phyloP scores from a whole-genome alignment of 30 jellyfish, hydroid and myxozoan genomes.

The Nemopilema nomurai region DNA sequence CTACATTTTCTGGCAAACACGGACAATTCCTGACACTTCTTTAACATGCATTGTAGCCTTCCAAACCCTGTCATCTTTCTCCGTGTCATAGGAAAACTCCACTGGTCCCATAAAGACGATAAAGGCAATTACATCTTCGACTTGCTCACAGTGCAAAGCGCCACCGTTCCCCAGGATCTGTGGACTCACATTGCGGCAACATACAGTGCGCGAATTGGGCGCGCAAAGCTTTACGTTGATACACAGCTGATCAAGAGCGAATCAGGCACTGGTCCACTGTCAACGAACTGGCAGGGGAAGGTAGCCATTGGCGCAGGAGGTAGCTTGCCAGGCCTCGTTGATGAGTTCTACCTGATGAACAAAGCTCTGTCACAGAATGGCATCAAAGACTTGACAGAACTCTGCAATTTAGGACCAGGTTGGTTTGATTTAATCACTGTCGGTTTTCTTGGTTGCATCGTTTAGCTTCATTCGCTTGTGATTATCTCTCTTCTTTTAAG shows the following conservation, averaged over 20 bases:
- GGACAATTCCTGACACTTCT: too few relatives aligned
- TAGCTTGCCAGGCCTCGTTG: conserved; percentile 91
- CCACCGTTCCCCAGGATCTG: conserved; percentile 93
- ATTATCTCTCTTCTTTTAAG: too few relatives aligned
- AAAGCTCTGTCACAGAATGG: conserved; percentile 83
- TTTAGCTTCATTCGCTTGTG: too few relatives aligned
- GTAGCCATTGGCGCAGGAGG: conserved; percentile 96
- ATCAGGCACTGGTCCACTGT: conserved; percentile 85
- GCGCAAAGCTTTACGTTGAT: conserved; percentile 84
- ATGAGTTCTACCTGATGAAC: conserved; percentile 84
- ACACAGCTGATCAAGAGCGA: conserved; percentile 85
- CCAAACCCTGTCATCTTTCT: too few relatives aligned
- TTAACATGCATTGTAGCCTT: too few relatives aligned
- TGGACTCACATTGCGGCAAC: conserved; percentile 99
- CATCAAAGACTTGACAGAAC: conserved; percentile 85
- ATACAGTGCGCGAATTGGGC: conserved; percentile 77
- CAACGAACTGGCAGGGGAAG: conserved; percentile 88
- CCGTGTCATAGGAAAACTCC: conserved; percentile 91
- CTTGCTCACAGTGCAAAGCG: conserved; percentile 76
- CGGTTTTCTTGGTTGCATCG: too few relatives aligned
- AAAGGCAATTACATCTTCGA: conserved; percentile 76
- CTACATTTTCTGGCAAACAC: too few relatives aligned
- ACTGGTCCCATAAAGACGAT: conserved; percentile 91
- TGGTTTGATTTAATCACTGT: background rate
- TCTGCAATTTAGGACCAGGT: conserved; percentile 85